These are phyloP conservation scores for Macrotis lagotis DNA, from an alignment of 2,113 vertebrate genomes.

Conservation along the genomic window DNA sequence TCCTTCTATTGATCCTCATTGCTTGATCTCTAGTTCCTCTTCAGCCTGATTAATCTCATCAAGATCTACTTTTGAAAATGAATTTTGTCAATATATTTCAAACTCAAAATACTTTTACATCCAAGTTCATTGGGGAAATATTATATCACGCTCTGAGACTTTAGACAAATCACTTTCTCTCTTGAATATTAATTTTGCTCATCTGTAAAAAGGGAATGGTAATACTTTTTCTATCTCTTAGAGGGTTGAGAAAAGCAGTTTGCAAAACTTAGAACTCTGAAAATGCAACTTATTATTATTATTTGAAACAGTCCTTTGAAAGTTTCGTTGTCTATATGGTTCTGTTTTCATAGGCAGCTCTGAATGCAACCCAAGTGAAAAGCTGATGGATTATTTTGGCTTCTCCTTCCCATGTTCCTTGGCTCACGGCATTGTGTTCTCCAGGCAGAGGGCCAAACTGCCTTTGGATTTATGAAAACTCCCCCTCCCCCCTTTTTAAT, in stretches of 20 bases:
- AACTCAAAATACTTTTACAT: neutral
- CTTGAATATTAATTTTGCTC: neutral
- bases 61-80: neutral
- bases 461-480: neutral
- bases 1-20: neutral
- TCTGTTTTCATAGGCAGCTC: neutral
- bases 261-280: neutral
- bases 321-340: neutral
- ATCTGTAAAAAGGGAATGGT: neutral
- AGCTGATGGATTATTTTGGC: neutral
- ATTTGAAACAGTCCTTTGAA: neutral
- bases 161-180: neutral
- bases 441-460: constrained; percentile 59
- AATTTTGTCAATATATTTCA: neutral
- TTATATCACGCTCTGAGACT: neutral
- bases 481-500: constrained; percentile 18
- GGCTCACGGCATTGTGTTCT: constrained; percentile 49
- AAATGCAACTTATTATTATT: neutral
- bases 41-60: neutral
- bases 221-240: neutral
- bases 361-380: neutral
- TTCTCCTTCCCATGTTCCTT: constrained; percentile 47
- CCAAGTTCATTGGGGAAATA: neutral
- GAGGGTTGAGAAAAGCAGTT: neutral
- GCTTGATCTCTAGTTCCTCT: neutral